Evolutionary conservation across 2,888 invertebrate species (phyloP), one percentile per base, ranked within the genome.

Genomic region (Volucella zonaria): DNA sequence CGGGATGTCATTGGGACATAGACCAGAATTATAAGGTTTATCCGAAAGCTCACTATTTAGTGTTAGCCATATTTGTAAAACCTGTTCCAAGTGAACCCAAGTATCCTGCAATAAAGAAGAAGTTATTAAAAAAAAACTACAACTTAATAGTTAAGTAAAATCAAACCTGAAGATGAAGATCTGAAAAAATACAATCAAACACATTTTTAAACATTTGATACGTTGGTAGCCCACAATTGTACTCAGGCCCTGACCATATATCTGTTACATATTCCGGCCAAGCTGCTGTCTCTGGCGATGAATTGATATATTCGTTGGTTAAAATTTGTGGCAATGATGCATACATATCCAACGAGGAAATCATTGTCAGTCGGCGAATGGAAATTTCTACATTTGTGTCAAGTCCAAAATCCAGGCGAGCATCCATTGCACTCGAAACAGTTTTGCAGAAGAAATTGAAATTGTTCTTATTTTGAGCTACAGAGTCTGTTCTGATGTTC

Each of bases 11-110:
- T 93, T 93, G 4, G 94, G 93, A 87, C 93, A 93, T 85, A 94
- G 94, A 51, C 93, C 93, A n/a, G 92, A 91, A 54, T 92, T 90
- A 58, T 90, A 91, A 0, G 91, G 89, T 62, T 92, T 89, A 58
- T 92, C 91, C 1, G 91, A 89, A 12, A 92, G 87, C 83, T 92
- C 92, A 52, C 96, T 93, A 94, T 97, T 97, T 83, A 97, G 92
- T 2, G 96, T 97, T 85, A 98, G 93, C 97, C 97, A 98, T 87
- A 97, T 93, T 87, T 97, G 96, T 47, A 97, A 93, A 62, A 97
- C 95, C 89, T 96, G 95, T 92, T 97, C 97, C 90, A 97, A 93
- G 90, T 95, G 95, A 18, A 95, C 94, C 90, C 96, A 95, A 66
- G 95, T 94, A 91, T 95, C 94, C 93, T 95, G 91, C 14, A 78